Percentiles rank a stretch among this genome's conserved stretches.
phyloP scores from a whole-genome alignment of 2,113 vertebrate genomes.

The Catharus bicknelli region DNA sequence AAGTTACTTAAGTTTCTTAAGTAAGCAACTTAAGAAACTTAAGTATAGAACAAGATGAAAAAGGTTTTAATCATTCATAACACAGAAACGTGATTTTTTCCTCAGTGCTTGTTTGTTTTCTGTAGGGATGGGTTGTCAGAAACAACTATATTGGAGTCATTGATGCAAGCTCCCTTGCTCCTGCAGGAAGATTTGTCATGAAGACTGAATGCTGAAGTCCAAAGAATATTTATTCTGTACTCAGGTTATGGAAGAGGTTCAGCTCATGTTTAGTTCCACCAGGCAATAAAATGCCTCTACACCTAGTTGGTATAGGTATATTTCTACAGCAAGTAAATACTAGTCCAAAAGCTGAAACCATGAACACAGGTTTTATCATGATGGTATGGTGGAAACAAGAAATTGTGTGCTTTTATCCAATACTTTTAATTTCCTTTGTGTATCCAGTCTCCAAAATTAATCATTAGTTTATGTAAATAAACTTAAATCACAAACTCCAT shows the following conservation, averaged over 20 bases:
- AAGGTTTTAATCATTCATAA: not conserved
- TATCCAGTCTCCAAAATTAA: not conserved
- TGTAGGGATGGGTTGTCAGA: not conserved
- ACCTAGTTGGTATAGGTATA: not conserved
- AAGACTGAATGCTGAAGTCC: not conserved
- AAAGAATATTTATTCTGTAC: not conserved
- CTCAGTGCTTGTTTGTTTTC: not conserved
- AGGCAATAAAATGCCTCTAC: not conserved
- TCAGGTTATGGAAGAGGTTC: not conserved
- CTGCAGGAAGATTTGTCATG: not conserved
- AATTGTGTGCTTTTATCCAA: not conserved
- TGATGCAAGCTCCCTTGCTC: not conserved
- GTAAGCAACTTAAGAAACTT: not conserved
- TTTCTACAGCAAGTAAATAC: not conserved
- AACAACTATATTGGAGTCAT: not conserved
- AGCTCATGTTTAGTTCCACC: not conserved
- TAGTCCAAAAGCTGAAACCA: not conserved
- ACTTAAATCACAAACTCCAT: not conserved
- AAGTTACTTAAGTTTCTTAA: too few relatives aligned
- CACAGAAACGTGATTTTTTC: not conserved
- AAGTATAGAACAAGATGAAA: not conserved
- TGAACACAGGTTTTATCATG: rapidly evolving
- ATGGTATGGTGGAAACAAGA: not conserved
- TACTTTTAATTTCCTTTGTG: not conserved
- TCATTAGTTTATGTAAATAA: not conserved